These are phyloP conservation scores for Picathartes gymnocephalus DNA, from an alignment of 2,113 vertebrate genomes.

Conservation along the genomic window DNA sequence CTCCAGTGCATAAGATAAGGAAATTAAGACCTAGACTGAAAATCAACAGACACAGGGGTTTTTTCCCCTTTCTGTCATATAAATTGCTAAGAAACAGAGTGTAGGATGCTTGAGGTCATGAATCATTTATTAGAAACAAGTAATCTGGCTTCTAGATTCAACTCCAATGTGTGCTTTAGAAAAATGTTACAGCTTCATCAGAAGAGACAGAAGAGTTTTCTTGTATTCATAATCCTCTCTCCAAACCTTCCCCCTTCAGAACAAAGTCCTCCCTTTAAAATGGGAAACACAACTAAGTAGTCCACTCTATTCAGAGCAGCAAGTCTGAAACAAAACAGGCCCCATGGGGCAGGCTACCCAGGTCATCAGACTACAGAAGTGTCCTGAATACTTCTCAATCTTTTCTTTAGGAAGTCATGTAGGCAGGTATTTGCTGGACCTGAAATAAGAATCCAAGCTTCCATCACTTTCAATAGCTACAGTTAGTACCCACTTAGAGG, in stretches of 20 bases:
- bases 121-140: background rate
- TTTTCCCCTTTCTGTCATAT: background rate
- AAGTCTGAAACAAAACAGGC: constrained; percentile 9
- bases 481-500: background rate
- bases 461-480: background rate
- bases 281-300: background rate
- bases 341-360: background rate
- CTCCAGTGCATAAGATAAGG: background rate
- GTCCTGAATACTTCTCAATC: background rate
- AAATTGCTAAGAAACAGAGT: background rate
- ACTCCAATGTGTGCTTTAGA: background rate
- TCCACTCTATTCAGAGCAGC: background rate
- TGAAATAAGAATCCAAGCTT: background rate
- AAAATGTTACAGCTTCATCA: background rate
- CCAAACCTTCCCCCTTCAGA: background rate
- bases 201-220: background rate
- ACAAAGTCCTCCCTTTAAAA: background rate
- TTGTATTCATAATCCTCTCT: background rate
- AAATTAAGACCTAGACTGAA: background rate
- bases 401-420: background rate
- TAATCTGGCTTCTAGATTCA: background rate
- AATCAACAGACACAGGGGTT: background rate
- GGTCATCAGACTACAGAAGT: background rate
- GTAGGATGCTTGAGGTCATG: background rate
- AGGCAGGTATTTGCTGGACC: background rate